Base-by-base conservation (phyloP, 2,888 invertebrate genomes). In the Julus scanicus region DNA sequence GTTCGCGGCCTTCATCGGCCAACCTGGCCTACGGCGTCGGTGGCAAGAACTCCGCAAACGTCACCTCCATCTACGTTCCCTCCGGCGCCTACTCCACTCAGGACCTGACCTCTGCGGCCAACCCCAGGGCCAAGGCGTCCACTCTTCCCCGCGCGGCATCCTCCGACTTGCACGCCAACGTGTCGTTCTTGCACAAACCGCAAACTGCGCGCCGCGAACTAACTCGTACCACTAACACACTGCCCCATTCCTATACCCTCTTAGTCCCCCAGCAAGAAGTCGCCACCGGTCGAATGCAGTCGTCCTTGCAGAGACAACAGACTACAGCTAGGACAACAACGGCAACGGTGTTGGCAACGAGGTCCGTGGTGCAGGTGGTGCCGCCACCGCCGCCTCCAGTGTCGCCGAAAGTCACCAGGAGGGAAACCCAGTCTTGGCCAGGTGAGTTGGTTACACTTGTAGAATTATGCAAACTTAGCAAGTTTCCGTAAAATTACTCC, bases 161-260 rank as follows among this genome's bases (percentile, higher is more conserved):
- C 37, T 15, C 63, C 49, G 84, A 89, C 88, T 80, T 89, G 88
- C 88, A 87, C 63, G 89, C 89, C 53, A 89, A 89, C 84, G 88
- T 89, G 4, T 89, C 89, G 57, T 89, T 89, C 86, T 80, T 89
- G 39, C 89, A 89, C 88, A 88, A 89, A 29, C 88, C 88, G 71
- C 40, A 44, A 44, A 44, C 63, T 87, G 84, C 89, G 11, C 92
- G 92, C 87, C 92, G 92, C 44, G 93, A 94, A 6, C 91, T 90
- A 44, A 37, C 86, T 29, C 80, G 88, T 9, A 37, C 49, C 40
- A 88, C 86, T 80, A 80, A 53, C 71, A 86, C 63, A 8, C 49
- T 57, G 37, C 88, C 84, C 39, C 88, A 88, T 63, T 88, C 48
- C 88, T 88, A 40, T 80, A 84, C 88, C 83, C 84, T 80, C 39